Percentiles rank a stretch among this genome's conserved stretches.
These are phyloP conservation scores for Subacronicta megacephala DNA, from an alignment of 2,888 invertebrate genomes.

Conservation along the genomic window DNA sequence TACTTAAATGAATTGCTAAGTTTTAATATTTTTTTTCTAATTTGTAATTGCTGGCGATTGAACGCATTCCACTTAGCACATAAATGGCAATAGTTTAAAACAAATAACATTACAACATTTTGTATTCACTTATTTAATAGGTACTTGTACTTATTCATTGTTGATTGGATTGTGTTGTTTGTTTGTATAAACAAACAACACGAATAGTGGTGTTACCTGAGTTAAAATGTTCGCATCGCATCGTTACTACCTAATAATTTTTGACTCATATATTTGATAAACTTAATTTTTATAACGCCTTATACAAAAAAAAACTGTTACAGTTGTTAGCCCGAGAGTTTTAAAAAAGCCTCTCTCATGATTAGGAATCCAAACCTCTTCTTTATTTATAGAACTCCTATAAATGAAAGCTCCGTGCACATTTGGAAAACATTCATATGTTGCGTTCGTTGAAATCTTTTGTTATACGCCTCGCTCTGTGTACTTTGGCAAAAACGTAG, in stretches of 20 bases:
- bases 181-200: background rate
- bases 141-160: too few relatives aligned
- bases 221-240: background rate
- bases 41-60: slow-evolving; percentile 65
- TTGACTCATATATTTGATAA: too few relatives aligned
- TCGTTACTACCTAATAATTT: too few relatives aligned
- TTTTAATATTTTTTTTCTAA: slow-evolving; percentile 67
- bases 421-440: background rate
- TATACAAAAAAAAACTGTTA: too few relatives aligned
- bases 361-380: too few relatives aligned
- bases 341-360: too few relatives aligned
- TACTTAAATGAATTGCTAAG: slow-evolving; percentile 68
- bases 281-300: too few relatives aligned
- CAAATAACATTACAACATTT: slow-evolving; percentile 50
- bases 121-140: slow-evolving; percentile 56
- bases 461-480: slow-evolving; percentile 27
- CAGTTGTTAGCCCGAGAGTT: too few relatives aligned
- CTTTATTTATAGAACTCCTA: background rate
- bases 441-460: slow-evolving; percentile 58
- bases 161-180: too few relatives aligned
- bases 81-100: slow-evolving; percentile 39
- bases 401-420: background rate
- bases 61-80: slow-evolving; percentile 58
- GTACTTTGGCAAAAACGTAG: slow-evolving; percentile 10
- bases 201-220: background rate